These are phyloP conservation scores for Philhelius pedissequus DNA, from an alignment of 2,888 invertebrate species.

Conservation along the genomic window DNA sequence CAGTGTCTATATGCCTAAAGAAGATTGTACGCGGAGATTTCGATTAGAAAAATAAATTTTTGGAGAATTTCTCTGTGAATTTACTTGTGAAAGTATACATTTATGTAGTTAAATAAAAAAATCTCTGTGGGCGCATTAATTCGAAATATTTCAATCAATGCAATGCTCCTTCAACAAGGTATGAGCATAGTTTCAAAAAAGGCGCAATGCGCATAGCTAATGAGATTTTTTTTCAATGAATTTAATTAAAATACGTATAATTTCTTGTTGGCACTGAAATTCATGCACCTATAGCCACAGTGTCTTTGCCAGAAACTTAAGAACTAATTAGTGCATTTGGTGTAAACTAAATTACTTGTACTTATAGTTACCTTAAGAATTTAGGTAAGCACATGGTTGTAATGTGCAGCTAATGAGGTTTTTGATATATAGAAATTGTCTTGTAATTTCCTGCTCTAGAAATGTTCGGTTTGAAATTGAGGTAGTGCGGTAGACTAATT, in stretches of 20 bases:
- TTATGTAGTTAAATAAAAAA: too few relatives aligned
- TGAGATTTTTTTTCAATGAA: background rate
- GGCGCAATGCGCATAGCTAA: background rate
- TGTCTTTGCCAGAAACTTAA: background rate
- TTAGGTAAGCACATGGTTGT: background rate
- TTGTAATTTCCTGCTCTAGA: background rate
- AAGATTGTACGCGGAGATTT: conserved; percentile 10
- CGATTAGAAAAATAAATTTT: background rate
- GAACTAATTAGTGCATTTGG: conserved; percentile 21
- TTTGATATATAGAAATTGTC: background rate
- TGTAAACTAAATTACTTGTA: background rate
- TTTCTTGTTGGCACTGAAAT: background rate
- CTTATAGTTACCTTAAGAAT: background rate
- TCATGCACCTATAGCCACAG: background rate
- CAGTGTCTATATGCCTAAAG: background rate
- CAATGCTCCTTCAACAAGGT: background rate
- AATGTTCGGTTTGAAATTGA: background rate
- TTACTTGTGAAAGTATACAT: conserved; percentile 47
- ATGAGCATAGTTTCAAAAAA: background rate
- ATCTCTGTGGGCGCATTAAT: conserved; percentile 27
- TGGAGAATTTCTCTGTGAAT: conserved; percentile 36
- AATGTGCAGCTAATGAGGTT: conserved; percentile 13
- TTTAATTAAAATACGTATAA: background rate
- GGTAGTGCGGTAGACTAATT: background rate
- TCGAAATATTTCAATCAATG: conserved; percentile 33